These are phyloP conservation scores for Diarsia rubi DNA, from an alignment of 2,888 invertebrate species.

Conservation along the genomic window DNA sequence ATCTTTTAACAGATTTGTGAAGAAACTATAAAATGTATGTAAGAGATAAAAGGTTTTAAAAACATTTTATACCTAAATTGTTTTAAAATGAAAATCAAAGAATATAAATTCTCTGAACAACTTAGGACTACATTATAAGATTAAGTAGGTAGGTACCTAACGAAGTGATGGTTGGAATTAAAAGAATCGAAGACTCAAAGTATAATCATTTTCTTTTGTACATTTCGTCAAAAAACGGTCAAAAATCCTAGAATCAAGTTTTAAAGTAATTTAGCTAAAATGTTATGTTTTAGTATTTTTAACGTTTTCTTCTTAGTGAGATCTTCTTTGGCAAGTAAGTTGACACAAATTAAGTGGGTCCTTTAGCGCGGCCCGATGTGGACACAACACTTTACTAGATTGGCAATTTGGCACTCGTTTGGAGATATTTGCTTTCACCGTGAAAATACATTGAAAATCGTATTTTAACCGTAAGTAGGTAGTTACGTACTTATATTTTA, in stretches of 20 bases:
- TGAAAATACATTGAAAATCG: constrained; percentile 64
- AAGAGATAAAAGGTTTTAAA: background rate
- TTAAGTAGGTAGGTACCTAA: background rate
- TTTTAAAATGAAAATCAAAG: constrained; percentile 1
- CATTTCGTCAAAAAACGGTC: constrained; percentile 18
- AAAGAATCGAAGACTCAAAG: constrained; percentile 3
- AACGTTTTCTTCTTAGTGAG: constrained; percentile 29
- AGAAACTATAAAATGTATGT: background rate
- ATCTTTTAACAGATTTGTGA: background rate
- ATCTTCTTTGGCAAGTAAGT: constrained; percentile 67
- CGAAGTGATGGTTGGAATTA: constrained; percentile 4
- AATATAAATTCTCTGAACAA: background rate
- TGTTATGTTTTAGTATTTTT: constrained; percentile 25
- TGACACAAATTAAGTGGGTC: constrained; percentile 66
- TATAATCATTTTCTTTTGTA: constrained; percentile 21
- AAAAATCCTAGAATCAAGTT: constrained; percentile 27
- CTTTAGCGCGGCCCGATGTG: constrained; percentile 73
- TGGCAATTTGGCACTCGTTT: constrained; percentile 84
- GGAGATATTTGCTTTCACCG: constrained; percentile 70
- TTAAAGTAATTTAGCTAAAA: constrained; percentile 36
- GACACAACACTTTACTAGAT: constrained; percentile 81
- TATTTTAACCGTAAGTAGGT: constrained; percentile 48
- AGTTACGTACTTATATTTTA: constrained; percentile 34
- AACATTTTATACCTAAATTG: background rate
- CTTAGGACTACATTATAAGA: constrained; percentile 2